Base-by-base conservation (phyloP, 2,888 invertebrate species). In the Cheilosia scutellata region DNA sequence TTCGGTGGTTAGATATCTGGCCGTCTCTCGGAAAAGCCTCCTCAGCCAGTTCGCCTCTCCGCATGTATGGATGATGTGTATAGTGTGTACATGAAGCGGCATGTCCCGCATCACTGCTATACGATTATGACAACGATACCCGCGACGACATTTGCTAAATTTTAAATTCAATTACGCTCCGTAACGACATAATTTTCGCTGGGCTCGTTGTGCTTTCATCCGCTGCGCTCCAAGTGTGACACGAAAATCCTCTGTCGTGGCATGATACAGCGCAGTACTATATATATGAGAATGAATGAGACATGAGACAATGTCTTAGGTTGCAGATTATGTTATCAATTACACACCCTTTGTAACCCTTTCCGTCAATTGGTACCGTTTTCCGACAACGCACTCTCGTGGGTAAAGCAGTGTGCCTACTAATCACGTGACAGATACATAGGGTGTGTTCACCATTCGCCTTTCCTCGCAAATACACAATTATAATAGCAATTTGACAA, bases 121-220 rank as follows among this genome's bases (percentile, higher is more conserved):
- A 44, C 33, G 72, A 78, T 74, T 77, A 77, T 76, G 72, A 65
- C 76, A 77, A 82, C 72, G 78, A 84, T 78, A 75, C 57, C 77
- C 42, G 68, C 72, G 68, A 71, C 77, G 71, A 79, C 77, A 76
- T 86, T 87, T 87, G 87, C 87, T 87, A 84, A 84, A 87, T 84
- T 84, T 84, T 84, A 87, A 88, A 84, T 87, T 70, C 83, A 88
- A 86, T 84, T 77, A 88, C 83, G 60, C 55, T 65, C 74, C 77
- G 82, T 86, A 86, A 86, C 86, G 86, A 86, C 72, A 86, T 86
- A 82, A 86, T 86, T 80, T 86, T 72, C 76, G 51, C 76, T 82
- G 86, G 75, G 79, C 79, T 84, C 60, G 84, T 80, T 84, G 79
- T 79, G 84, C 84, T 79, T 79, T 79, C 84, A 84, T 84, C 79